phyloP scores from a whole-genome alignment of 1,140 invertebrate species.

The Drosophila nebulosa region DNA sequence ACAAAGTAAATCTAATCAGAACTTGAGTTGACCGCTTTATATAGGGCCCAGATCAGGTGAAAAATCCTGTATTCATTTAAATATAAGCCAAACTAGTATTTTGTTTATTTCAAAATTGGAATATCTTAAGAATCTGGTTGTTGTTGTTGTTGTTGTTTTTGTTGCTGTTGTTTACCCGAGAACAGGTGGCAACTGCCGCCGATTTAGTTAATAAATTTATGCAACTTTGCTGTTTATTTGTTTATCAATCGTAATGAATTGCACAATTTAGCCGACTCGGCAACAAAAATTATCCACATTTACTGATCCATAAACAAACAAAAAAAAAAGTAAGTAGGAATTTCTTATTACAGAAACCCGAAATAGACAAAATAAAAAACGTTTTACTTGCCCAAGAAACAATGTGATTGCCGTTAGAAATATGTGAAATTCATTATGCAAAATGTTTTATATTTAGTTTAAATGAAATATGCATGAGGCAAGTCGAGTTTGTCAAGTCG shows the following conservation, averaged over 20 bases:
- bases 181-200: conserved; percentile 49
- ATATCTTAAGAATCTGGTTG: conserved; percentile 49
- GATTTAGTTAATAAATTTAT: conserved; percentile 35
- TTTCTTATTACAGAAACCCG: background rate
- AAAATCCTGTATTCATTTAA: conserved; percentile 77
- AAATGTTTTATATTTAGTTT: conserved; percentile 31
- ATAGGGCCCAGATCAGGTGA: conserved; percentile 62
- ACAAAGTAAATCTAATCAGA: background rate
- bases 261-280: conserved; percentile 17
- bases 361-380: background rate
- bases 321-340: background rate
- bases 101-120: conserved; percentile 68
- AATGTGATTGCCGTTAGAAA: conserved; percentile 3
- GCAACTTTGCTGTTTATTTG: conserved; percentile 2
- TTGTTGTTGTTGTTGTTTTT: conserved; percentile 70
- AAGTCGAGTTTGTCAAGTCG: conserved; percentile 41
- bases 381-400: conserved; percentile 11
- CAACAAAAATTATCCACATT: background rate
- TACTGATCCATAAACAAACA: too few species aligned
- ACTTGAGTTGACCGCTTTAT: conserved; percentile 41
- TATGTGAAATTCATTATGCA: conserved; percentile 41
- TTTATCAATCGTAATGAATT: conserved; percentile 16
- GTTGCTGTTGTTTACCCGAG: conserved; percentile 67
- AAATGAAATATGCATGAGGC: conserved; percentile 60
- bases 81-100: conserved; percentile 80